These are phyloP conservation scores for Meriones psammophilus DNA, from an alignment of 2,797 vertebrate species.

Conservation along the genomic window DNA sequence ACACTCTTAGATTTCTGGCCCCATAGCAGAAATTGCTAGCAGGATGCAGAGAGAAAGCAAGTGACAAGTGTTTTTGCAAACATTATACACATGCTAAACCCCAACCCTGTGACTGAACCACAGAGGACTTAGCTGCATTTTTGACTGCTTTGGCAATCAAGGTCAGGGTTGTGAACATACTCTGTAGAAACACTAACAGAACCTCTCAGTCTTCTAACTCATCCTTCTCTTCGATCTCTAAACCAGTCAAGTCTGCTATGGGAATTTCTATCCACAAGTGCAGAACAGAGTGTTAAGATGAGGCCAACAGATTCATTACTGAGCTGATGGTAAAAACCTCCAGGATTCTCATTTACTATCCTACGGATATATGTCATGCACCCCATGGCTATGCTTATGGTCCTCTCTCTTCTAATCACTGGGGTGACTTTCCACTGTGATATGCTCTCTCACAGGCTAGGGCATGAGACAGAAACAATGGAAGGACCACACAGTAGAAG, in stretches of 20 bases:
- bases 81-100: neutral
- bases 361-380: conserved; percentile 78
- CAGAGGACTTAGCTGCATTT: conserved; percentile 38
- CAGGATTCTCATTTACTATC: conserved; percentile 75
- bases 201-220: neutral
- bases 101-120: conserved; percentile 25
- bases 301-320: conserved; percentile 74
- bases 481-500: conserved; percentile 69
- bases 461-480: conserved; percentile 84
- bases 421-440: conserved; percentile 82
- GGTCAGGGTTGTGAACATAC: conserved; percentile 33
- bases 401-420: conserved; percentile 84
- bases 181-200: conserved; percentile 46
- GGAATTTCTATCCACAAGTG: neutral
- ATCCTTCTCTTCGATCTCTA: conserved; percentile 22
- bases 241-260: neutral
- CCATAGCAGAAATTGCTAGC: neutral
- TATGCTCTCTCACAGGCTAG: conserved; percentile 81
- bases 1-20: conserved; percentile 1
- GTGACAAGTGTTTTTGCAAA: conserved; percentile 46
- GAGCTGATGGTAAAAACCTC: conserved; percentile 76
- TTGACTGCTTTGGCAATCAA: neutral
- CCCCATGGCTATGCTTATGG: conserved; percentile 82
- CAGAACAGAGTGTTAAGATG: conserved; percentile 45
- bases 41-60: conserved; percentile 26